Conservation (phyloP, 2,113 vertebrate species). For the Oxygymnocypris stewartii region DNA sequence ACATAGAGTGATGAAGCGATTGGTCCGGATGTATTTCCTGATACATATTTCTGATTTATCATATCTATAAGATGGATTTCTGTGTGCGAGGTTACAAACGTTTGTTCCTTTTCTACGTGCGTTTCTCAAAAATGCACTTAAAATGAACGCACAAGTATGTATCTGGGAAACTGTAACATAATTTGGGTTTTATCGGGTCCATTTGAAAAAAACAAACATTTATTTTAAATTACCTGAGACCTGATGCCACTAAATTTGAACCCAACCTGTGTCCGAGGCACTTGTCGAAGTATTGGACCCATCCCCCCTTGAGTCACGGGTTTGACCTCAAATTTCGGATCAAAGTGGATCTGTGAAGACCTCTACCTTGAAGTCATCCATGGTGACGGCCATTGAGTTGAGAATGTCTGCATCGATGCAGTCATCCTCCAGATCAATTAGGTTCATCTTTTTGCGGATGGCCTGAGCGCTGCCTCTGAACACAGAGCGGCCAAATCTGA, state of each 20-base stretch:
- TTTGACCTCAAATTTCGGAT: too few relatives aligned
- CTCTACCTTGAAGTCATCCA: constrained; percentile 65
- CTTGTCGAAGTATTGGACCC: too few relatives aligned
- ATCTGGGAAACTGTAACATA: too few relatives aligned
- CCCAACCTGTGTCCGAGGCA: too few relatives aligned
- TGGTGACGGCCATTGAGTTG: constrained; percentile 65
- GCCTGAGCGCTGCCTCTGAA: constrained; percentile 65
- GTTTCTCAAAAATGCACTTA: background rate
- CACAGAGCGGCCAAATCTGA: constrained; percentile 64
- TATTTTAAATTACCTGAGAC: too few relatives aligned
- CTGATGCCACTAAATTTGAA: too few relatives aligned
- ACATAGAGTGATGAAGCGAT: background rate
- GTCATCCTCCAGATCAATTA: constrained; percentile 67
- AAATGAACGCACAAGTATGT: too few relatives aligned
- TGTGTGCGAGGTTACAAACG: background rate
- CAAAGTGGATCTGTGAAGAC: background rate
- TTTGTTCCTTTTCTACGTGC: background rate
- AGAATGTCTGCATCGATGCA: constrained; percentile 65
- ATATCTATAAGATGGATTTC: background rate
- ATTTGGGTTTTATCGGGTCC: too few relatives aligned
- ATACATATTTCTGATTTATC: background rate
- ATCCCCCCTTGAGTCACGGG: too few relatives aligned
- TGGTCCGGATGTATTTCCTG: background rate
- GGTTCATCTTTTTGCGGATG: constrained; percentile 65
- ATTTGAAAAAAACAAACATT: too few relatives aligned